A percentile compares a stretch with the other conserved stretches of the same genome.
Evolutionary conservation across 2,113 vertebrate species (phyloP).

Genomic region (Clinocottus analis): DNA sequence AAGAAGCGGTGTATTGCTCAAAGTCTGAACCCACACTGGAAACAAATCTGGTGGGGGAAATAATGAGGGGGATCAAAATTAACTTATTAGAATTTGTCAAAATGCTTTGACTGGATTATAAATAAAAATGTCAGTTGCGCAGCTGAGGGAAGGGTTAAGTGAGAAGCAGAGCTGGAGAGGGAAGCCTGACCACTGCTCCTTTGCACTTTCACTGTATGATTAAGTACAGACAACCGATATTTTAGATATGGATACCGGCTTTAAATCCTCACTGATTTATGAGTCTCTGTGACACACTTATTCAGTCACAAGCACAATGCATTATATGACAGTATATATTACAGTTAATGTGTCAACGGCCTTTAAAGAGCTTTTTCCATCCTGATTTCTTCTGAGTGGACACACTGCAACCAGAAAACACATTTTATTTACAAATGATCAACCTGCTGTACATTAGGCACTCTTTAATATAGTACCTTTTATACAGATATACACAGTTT

Average conservation of each 20-base stretch:
- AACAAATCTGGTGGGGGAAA: neutral
- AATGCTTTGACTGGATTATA: neutral
- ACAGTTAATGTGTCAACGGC: neutral
- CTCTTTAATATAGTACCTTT: neutral
- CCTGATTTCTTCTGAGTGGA: neutral
- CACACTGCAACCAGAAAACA: neutral
- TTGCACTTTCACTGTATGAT: neutral
- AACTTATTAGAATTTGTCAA: neutral
- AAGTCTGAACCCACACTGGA: neutral
- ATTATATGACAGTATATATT: neutral
- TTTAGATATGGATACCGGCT: constrained; percentile 25
- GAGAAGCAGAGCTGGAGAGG: neutral
- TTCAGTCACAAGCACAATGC: neutral
- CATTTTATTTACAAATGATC: neutral
- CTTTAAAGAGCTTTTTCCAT: neutral
- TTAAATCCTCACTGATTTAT: constrained; percentile 44
- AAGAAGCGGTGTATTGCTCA: neutral
- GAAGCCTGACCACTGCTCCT: neutral
- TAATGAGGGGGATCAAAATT: neutral
- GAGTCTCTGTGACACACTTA: constrained; percentile 4
- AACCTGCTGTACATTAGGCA: no score
- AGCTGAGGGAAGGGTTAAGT: neutral
- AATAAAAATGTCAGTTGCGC: neutral
- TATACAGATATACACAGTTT: no score
- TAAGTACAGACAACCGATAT: neutral